Conservation (phyloP, 2,797 vertebrate species). For the Halcyon smyrnensis region DNA sequence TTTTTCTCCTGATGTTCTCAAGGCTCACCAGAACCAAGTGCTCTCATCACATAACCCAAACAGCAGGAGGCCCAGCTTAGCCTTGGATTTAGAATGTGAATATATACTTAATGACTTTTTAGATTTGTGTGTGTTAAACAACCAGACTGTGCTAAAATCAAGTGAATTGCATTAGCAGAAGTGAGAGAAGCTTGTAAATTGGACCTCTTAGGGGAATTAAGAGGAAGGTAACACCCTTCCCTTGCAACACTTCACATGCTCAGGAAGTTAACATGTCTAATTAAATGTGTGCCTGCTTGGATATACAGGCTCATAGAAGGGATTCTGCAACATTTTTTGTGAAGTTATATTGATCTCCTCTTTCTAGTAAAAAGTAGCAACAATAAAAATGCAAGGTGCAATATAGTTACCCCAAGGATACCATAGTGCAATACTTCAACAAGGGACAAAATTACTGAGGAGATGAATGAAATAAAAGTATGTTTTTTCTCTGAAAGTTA, state of each 20-base stretch:
- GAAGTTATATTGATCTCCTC: not conserved
- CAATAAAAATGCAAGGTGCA: not conserved
- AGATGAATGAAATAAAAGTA: not conserved
- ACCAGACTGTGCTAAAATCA: not conserved
- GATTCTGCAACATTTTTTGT: not conserved
- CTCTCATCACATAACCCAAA: not conserved
- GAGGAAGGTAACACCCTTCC: not conserved
- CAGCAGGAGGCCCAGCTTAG: not conserved
- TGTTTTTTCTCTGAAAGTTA: not conserved
- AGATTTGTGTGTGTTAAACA: not conserved
- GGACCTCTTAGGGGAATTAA: not conserved
- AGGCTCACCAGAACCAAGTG: not conserved
- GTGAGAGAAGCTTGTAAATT: not conserved
- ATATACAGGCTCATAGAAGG: not conserved
- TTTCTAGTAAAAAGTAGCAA: not conserved
- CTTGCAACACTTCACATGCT: not conserved
- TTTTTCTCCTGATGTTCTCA: not conserved
- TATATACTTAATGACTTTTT: not conserved
- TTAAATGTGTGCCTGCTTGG: not conserved
- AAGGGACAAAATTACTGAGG: not conserved
- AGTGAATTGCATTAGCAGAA: not conserved
- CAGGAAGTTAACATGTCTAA: not conserved
- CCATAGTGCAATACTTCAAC: not conserved
- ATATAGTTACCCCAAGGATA: not conserved
- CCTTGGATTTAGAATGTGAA: not conserved